Evolutionary conservation across 2,888 invertebrate genomes (phyloP).

Genomic region (Andrena haemorrhoa): DNA sequence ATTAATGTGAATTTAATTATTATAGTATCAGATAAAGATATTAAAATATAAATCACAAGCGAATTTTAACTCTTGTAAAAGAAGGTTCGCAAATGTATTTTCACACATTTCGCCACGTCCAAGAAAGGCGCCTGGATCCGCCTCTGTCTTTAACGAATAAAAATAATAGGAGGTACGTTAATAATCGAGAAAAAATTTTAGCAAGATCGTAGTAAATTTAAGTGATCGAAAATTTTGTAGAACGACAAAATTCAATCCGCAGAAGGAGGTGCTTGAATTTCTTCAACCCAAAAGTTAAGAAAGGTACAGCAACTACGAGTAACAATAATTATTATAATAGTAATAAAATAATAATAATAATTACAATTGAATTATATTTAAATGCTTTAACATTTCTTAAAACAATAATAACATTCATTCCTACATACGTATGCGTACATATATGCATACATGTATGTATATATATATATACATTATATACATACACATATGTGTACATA

Average conservation of each 20-base stretch:
- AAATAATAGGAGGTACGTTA: neutral
- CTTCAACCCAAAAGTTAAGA: neutral
- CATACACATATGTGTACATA: slow-evolving; percentile 32
- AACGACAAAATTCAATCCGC: neutral
- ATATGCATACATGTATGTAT: slow-evolving; percentile 45
- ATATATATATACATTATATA: slow-evolving; percentile 35
- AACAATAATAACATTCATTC: slow-evolving; percentile 71
- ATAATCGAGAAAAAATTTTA: neutral
- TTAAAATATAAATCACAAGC: too few species aligned
- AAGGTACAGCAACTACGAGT: slow-evolving; percentile 34
- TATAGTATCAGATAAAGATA: too few species aligned
- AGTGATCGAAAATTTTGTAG: neutral
- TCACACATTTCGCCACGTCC: too few species aligned
- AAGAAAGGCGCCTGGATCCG: too few species aligned
- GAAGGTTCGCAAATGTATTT: too few species aligned
- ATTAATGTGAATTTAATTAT: too few species aligned
- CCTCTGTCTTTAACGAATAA: neutral
- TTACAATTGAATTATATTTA: slow-evolving; percentile 70
- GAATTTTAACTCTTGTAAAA: too few species aligned
- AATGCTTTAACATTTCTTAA: slow-evolving; percentile 72
- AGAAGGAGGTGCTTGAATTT: neutral
- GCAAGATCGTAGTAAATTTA: neutral
- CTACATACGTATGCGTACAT: slow-evolving; percentile 59
- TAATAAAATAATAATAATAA: slow-evolving; percentile 63
- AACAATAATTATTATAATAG: slow-evolving; percentile 54